These are phyloP conservation scores for Ophiodon elongatus DNA, from an alignment of 2,113 vertebrate species.

Conservation along the genomic window DNA sequence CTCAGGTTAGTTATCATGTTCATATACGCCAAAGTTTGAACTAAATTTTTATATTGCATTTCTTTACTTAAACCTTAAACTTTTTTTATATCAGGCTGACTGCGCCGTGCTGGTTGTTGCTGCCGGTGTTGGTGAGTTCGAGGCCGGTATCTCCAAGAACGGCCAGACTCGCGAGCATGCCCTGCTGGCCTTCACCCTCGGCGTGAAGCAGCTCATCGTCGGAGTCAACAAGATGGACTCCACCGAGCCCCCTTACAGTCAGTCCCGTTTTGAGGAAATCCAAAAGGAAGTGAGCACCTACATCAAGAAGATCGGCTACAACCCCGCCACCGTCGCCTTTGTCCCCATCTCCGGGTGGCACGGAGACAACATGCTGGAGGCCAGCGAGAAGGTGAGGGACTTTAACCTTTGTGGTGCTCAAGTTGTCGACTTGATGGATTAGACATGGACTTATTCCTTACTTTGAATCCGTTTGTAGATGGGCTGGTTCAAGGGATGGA, in stretches of 20 bases:
- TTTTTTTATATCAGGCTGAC: too few relatives aligned
- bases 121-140: constrained; percentile 87
- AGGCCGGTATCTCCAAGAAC: constrained; percentile 89
- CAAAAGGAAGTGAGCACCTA: constrained; percentile 86
- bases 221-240: constrained; percentile 89
- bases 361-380: constrained; percentile 87
- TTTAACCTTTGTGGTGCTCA: rapidly evolving
- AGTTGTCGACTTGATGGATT: too few relatives aligned
- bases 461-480: constrained; percentile 62
- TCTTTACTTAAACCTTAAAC: too few relatives aligned
- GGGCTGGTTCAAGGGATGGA: constrained; percentile 87
- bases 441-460: not conserved
- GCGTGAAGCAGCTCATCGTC: constrained; percentile 86
- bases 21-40: too few relatives aligned
- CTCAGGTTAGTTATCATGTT: too few relatives aligned
- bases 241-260: constrained; percentile 86
- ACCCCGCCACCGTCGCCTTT: constrained; percentile 82
- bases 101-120: constrained; percentile 87
- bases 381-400: constrained; percentile 76
- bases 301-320: constrained; percentile 89
- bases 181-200: constrained; percentile 85
- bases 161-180: constrained; percentile 89
- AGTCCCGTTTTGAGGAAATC: constrained; percentile 85
- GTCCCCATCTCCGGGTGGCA: constrained; percentile 88
- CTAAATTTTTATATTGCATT: too few relatives aligned